These are phyloP conservation scores for Habrosyne pyritoides DNA, from an alignment of 2,888 invertebrate species.

Conservation along the genomic window DNA sequence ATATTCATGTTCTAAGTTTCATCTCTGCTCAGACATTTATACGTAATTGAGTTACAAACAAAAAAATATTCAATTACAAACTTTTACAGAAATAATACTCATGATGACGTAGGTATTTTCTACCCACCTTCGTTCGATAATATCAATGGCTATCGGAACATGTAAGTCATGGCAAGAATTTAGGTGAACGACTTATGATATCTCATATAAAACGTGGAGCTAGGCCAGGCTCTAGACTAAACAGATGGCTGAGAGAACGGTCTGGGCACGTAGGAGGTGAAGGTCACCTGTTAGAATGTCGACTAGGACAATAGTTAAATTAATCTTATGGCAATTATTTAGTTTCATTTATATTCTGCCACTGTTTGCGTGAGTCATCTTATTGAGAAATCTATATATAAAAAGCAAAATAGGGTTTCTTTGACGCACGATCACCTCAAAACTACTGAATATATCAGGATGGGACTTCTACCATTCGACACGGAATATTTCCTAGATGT, in stretches of 20 bases:
- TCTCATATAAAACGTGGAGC: neutral
- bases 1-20: too few species aligned
- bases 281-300: neutral
- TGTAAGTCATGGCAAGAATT: neutral
- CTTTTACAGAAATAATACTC: too few species aligned
- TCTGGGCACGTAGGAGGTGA: conserved; percentile 1
- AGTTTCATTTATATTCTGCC: neutral
- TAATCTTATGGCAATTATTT: neutral
- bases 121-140: neutral
- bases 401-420: too few species aligned
- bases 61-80: too few species aligned
- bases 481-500: too few species aligned
- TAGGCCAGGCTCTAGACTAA: neutral
- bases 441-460: too few species aligned
- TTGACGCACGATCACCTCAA: too few species aligned
- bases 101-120: too few species aligned
- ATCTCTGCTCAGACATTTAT: too few species aligned
- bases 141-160: neutral
- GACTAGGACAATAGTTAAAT: neutral
- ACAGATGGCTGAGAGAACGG: neutral
- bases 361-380: neutral
- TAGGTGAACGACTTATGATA: neutral
- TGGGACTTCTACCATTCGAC: too few species aligned
- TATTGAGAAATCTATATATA: neutral
- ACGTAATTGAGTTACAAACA: too few species aligned